Conservation (phyloP, 2,113 vertebrate species). For the Erythrocebus patas region DNA sequence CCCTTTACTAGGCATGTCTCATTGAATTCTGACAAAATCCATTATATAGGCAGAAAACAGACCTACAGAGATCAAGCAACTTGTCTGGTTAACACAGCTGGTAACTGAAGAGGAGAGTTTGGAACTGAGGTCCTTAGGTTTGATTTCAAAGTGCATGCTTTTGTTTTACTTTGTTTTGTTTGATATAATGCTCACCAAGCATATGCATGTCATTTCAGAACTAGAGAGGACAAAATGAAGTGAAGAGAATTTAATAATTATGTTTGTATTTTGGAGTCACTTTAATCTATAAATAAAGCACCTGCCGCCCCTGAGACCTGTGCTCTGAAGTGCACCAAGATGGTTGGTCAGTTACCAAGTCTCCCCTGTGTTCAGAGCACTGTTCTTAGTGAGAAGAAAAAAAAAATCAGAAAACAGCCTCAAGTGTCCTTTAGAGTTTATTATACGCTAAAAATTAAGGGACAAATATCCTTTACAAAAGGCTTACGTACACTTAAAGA, state of each 20-base stretch:
- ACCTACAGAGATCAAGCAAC: background rate
- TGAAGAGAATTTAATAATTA: constrained; percentile 18
- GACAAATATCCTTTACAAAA: background rate
- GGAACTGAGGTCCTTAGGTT: background rate
- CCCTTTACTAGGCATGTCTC: background rate
- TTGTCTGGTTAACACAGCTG: background rate
- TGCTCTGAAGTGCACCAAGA: background rate
- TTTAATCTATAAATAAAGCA: constrained; percentile 16
- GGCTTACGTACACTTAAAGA: background rate
- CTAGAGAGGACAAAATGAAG: background rate
- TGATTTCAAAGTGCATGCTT: background rate
- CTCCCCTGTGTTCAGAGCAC: background rate
- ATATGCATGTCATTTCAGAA: background rate
- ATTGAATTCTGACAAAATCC: background rate
- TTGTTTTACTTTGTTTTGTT: background rate
- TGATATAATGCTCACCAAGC: background rate
- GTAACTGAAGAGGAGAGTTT: background rate
- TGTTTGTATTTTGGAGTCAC: background rate
- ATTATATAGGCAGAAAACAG: background rate
- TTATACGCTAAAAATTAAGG: background rate
- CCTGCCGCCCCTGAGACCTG: background rate
- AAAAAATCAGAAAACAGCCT: background rate
- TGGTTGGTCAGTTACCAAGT: background rate
- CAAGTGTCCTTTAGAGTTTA: background rate
- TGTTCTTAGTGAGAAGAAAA: background rate